These are phyloP conservation scores for Epiblema foenella DNA, from an alignment of 2,888 invertebrate genomes.

Conservation along the genomic window DNA sequence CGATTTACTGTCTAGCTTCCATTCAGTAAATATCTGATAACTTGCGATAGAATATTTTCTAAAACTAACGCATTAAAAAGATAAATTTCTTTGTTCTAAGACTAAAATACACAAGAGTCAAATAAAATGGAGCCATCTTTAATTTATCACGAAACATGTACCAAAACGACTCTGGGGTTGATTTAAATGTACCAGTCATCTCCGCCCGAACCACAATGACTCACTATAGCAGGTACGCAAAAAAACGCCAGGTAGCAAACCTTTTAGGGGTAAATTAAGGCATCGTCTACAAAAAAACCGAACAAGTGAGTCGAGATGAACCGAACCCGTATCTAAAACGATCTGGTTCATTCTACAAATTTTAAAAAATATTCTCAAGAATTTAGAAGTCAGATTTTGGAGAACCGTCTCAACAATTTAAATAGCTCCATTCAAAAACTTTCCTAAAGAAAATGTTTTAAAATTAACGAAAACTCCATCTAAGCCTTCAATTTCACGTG, in stretches of 20 bases:
- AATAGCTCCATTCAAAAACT: no score
- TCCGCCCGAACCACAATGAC: slow-evolving; percentile 47
- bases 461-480: no score
- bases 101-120: neutral
- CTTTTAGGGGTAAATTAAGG: slow-evolving; percentile 39
- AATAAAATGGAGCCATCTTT: neutral
- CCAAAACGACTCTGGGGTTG: slow-evolving; percentile 6
- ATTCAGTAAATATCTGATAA: neutral
- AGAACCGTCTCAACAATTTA: no score
- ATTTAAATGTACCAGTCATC: slow-evolving; percentile 25
- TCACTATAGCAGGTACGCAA: slow-evolving; percentile 50
- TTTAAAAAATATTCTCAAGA: no score
- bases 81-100: neutral
- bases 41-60: neutral
- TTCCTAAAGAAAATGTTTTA: no score
- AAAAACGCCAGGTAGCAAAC: slow-evolving; percentile 50
- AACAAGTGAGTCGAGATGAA: slow-evolving; percentile 7
- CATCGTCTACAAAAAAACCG: slow-evolving; percentile 35
- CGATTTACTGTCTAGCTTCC: neutral
- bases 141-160: slow-evolving; percentile 20
- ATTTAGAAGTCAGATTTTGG: no score
- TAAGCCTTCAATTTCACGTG: no score
- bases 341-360: neutral
- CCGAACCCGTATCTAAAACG: neutral
- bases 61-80: neutral